Base-by-base conservation (phyloP, 2,888 invertebrate species). In the Synanthedon vespiformis region DNA sequence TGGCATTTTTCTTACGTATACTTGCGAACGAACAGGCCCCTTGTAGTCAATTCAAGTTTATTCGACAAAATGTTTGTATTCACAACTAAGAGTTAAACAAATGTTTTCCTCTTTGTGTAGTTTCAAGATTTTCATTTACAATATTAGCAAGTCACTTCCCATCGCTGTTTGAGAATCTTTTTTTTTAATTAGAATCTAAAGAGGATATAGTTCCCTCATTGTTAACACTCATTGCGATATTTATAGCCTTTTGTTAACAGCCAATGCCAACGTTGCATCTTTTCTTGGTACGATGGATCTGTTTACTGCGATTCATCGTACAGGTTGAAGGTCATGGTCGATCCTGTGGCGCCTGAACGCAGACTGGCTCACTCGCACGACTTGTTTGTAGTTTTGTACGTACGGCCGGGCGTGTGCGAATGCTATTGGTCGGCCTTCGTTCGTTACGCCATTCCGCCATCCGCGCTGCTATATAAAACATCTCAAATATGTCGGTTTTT, bases 261-360 rank as follows among this genome's bases (percentile, higher is more conserved):
- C 60, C 58, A 34, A 61, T 70, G 61, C 49, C 49, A 49, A 18
- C 11, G 40, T 50, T 16, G 48, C 22, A 48, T 12, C 22, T 48
- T 48, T 48, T 18, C 16, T 48, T 48, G 12, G 48, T 48, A 61
- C 64, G 63, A 61, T 58, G 57, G 60, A 61, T 64, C 57, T 68
- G 68, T 70, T 73, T 66, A 67, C 62, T 62, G 67, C 68, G 66
- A 68, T 67, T 63, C 64, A 60, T 63, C 60, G 65, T 58, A 61
- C 69, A 69, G 67, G 54, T 71, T 74, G 81, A 83, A 83, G 84
- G 83, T 81, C 81, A 82, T 63, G 81, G 78, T 65, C 77, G 70
- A 55, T 51, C 56, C 59, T 58, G 61, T 64, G 72, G 72, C 77
- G 78, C 70, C 69, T 67, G 71, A 63, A 62, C 65, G 67, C 62